These are phyloP conservation scores for Tipula confusa DNA, from an alignment of 2,888 invertebrate species.

Conservation along the genomic window DNA sequence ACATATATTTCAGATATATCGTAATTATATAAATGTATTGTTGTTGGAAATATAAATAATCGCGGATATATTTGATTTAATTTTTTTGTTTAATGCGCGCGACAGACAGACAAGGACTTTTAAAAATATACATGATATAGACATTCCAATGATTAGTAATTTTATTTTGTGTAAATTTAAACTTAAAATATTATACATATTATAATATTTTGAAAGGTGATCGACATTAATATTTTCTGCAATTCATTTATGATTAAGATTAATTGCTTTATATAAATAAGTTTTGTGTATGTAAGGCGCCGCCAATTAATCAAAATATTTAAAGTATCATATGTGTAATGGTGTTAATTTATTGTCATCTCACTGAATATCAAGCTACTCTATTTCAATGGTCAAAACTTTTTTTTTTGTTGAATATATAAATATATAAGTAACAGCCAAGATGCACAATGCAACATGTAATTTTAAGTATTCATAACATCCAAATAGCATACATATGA, in stretches of 20 bases:
- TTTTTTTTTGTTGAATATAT: neutral
- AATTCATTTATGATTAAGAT: constrained; percentile 12
- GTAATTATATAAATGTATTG: neutral
- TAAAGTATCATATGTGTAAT: neutral
- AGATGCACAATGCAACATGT: neutral
- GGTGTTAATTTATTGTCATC: neutral
- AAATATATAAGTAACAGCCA: no score
- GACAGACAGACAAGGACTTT: constrained; percentile 6
- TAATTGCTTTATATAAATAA: neutral
- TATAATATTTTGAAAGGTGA: constrained; percentile 25
- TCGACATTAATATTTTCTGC: neutral
- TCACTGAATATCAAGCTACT: neutral
- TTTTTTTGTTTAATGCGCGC: neutral
- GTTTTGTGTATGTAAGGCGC: neutral
- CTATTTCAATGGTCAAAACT: neutral
- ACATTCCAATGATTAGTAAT: neutral
- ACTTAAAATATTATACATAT: no score
- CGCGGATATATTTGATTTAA: neutral
- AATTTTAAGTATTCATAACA: neutral
- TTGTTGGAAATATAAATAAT: neutral
- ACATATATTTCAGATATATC: neutral
- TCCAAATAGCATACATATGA: neutral
- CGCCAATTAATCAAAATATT: neutral
- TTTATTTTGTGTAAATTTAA: neutral
- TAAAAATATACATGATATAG: neutral